Base-by-base conservation (phyloP, 2,797 vertebrate species). In the Sebastolobus altivelis region DNA sequence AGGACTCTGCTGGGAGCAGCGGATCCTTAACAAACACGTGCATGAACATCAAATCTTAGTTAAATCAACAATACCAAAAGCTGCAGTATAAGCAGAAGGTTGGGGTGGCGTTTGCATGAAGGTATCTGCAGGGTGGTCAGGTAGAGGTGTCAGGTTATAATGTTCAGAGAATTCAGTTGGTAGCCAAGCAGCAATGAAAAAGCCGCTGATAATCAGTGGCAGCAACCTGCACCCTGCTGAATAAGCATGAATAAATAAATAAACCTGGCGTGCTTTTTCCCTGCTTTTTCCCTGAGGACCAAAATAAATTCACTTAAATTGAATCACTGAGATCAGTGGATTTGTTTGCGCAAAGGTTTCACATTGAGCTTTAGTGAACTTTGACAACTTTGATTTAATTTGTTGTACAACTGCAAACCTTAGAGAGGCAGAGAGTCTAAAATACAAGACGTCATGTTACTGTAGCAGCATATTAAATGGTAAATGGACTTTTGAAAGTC, bases 1-100 rank as follows among this genome's bases (percentile, higher is more conserved):
- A n/a, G 22, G 33, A 65, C 25, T 68, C 62, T 38, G 60, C 60
- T 5, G 49, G 31, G 25, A 71, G 37, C 20, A 29, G 9, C 60
- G 25, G 63, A 70, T 71, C 55, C 52, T 55, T 46, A 72, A 65
- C 55, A 56, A 66, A 61, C 25, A 49, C 31, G 6, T 16, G n/a
- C 33, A 18, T 20, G 8, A 43, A 43, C 55, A 59, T 60, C 20
- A 52, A 29, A 54, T 49, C 60, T 69, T 22, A 25, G 52, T 46
- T 63, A 33, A 79, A 67, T 63, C 60, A 63, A 49, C 46, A 20
- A 52, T 11, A 40, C 0, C 8, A 49, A 27, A 12, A 67, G 27
- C 9, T 31, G 25, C 12, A 9, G 56, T 27, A 1, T 9, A 8
- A 18, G 20, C 29, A 35, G 54, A 62, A 40, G 40, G 38, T 16